These are phyloP conservation scores for Zalophus californianus DNA, from an alignment of 2,797 vertebrate species.

Conservation along the genomic window DNA sequence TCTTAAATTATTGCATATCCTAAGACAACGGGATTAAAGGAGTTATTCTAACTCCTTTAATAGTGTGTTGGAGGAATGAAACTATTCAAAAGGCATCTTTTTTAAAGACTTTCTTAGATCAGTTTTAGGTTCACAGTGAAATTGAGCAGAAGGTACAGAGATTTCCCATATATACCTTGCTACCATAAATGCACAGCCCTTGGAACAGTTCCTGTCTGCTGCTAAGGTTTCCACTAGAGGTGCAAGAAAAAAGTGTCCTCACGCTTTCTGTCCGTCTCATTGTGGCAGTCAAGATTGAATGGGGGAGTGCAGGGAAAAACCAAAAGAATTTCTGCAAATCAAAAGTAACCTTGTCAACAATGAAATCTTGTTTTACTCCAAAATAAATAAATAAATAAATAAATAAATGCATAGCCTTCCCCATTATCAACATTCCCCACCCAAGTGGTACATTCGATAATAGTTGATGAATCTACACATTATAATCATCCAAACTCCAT, in stretches of 20 bases:
- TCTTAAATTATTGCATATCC: constrained; percentile 14
- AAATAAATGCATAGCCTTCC: neutral
- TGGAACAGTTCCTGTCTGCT: too few species aligned
- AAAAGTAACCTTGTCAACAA: too few species aligned
- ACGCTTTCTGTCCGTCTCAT: too few species aligned
- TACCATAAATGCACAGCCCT: neutral
- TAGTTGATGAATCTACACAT: neutral
- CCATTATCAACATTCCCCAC: neutral
- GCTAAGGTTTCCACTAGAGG: too few species aligned
- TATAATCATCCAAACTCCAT: neutral
- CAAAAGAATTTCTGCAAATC: too few species aligned
- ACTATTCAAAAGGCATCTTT: neutral
- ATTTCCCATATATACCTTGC: neutral
- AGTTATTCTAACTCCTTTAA: neutral
- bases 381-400: too few species aligned
- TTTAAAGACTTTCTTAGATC: constrained; percentile 15
- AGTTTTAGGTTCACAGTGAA: neutral
- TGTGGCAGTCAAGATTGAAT: too few species aligned
- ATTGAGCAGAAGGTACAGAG: neutral
- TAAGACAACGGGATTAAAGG: constrained; percentile 25
- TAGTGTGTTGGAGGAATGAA: constrained; percentile 5
- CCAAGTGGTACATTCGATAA: neutral
- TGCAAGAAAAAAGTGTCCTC: too few species aligned
- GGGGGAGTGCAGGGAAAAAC: too few species aligned
- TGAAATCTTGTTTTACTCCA: too few species aligned